Evolutionary conservation across 2,888 invertebrate genomes (phyloP).

Genomic region (Melinaea marsaeus): DNA sequence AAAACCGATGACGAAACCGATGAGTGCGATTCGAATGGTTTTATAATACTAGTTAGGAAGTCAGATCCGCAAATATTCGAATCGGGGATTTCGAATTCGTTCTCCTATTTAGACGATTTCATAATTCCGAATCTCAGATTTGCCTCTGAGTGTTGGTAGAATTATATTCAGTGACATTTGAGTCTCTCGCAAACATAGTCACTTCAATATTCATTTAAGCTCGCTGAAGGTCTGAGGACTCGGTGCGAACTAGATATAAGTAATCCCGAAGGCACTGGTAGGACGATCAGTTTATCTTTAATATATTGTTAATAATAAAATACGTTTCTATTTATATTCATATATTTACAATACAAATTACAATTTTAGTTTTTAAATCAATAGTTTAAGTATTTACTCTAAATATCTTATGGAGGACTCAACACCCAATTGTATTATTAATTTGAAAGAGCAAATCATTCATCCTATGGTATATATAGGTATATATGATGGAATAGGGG

Average conservation of each 20-base stretch:
- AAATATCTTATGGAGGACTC: not conserved
- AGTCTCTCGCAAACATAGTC: not conserved
- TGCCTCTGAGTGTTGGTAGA: not conserved
- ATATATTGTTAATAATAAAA: too few species aligned
- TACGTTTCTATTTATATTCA: too few species aligned
- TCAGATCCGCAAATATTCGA: not conserved
- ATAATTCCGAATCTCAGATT: slow-evolving; percentile 4
- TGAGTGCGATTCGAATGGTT: not conserved
- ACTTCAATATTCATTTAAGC: slow-evolving; percentile 6
- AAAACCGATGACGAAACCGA: not conserved
- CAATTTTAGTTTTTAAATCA: too few species aligned
- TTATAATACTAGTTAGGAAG: slow-evolving; percentile 6
- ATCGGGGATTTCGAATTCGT: not conserved
- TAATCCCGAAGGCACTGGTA: not conserved
- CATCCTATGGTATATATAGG: not conserved
- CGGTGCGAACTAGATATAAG: not conserved
- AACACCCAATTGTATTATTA: slow-evolving; percentile 4
- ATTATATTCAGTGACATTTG: slow-evolving; percentile 1
- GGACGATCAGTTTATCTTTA: not conserved
- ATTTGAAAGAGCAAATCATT: not conserved
- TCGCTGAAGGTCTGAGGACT: not conserved
- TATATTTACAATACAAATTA: too few species aligned
- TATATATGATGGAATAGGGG: not conserved
- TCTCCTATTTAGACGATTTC: slow-evolving; percentile 2
- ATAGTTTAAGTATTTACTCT: too few species aligned